Evolutionary conservation across 2,888 invertebrate genomes (phyloP), one percentile per base, ranked within the genome.

Genomic region (Miltochrista miniata): DNA sequence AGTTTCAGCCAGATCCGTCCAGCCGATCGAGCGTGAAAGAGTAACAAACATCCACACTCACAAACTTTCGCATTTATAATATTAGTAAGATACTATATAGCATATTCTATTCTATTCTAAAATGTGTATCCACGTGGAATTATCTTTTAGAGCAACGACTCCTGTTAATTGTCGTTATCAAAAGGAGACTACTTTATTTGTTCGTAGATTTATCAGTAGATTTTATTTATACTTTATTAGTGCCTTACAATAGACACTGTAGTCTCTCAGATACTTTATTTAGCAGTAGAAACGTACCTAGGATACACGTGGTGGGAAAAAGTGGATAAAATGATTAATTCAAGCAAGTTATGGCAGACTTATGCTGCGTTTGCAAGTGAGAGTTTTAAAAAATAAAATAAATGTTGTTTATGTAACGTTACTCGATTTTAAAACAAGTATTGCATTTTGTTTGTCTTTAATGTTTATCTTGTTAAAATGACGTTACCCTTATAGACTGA

Each of bases 321-420:
- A 24, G 18, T 24, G 18, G 8, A 15, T 4, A 44, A 42, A 44
- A 48, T 48, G 41, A 59, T 59, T 44, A 70, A 65, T 65, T 60
- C 59, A 13, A 65, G 67, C 15, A 68, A 53, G 41, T 39, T 68
- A 14, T 59, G 62, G 51, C 70, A 70, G 37, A n/a, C 56, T 0
- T 65, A 67, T 34, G 62, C 67, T n/a, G 60, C 68, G 7, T 38
- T 67, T 12, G 63, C 68, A 38, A 51, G 70, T 68, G 49, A 63
- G 68, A 56, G 44, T 49, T 44, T 18, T n/a, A 15, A 1, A 3
- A 3, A 2, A 11, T 24, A 24, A 2, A 24, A 4, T 4, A 24
- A 24, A 24, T 24, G 5, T 24, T 24, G 18, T 24, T 24, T 2
- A 24, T 24, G 18, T 24, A 24, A 24, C 18, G 5, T 24, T 24